These are phyloP conservation scores for Trimorus sp. DNA, from an alignment of 2,888 invertebrate species.

Conservation along the genomic window DNA sequence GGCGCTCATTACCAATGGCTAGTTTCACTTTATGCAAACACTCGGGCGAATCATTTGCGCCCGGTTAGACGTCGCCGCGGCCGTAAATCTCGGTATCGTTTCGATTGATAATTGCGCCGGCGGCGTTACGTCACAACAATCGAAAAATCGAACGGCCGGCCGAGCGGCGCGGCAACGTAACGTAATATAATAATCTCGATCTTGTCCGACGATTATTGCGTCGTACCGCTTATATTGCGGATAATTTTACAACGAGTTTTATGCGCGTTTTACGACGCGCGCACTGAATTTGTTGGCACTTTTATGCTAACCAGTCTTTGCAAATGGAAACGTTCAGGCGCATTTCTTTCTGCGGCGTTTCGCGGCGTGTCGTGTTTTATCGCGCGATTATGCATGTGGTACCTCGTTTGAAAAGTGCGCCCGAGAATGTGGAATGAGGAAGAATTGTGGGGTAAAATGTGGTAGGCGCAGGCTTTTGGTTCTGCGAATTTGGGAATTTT, in stretches of 20 bases:
- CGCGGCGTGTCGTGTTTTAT: too few species aligned
- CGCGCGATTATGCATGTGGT: too few species aligned
- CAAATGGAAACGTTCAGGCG: constrained; percentile 24
- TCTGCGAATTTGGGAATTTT: too few species aligned
- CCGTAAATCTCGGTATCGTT: constrained; percentile 40
- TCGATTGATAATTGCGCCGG: constrained; percentile 38
- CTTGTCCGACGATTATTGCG: constrained; percentile 47
- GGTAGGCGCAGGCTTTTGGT: too few species aligned
- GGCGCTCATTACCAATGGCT: constrained; percentile 58
- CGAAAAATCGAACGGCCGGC: constrained; percentile 30
- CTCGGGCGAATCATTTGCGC: constrained; percentile 26
- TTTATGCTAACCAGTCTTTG: constrained; percentile 38
- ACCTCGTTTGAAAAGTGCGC: too few species aligned
- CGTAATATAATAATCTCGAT: constrained; percentile 53
- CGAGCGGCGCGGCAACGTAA: constrained; percentile 25
- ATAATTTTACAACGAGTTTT: constrained; percentile 56
- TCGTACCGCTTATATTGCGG: constrained; percentile 55
- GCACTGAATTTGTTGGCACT: constrained; percentile 35
- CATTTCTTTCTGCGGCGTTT: background rate
- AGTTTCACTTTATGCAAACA: constrained; percentile 63
- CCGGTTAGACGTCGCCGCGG: constrained; percentile 25
- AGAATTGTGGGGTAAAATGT: too few species aligned
- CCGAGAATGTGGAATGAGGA: too few species aligned
- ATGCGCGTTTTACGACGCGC: constrained; percentile 50
- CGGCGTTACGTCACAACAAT: constrained; percentile 35